These are phyloP conservation scores for Euclidia mi DNA, from an alignment of 2,888 invertebrate genomes.

Conservation along the genomic window DNA sequence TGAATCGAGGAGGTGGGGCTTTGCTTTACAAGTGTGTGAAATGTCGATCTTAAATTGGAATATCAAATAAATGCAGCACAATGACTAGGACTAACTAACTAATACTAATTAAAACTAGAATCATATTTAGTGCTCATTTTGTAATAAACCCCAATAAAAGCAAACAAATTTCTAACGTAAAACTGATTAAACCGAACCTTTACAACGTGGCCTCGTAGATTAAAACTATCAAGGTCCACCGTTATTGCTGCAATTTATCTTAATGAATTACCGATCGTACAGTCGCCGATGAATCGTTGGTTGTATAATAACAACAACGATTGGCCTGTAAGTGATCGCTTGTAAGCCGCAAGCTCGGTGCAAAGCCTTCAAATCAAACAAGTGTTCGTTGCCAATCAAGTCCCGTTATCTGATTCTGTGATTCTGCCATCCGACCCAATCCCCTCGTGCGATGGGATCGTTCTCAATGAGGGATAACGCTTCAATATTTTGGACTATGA, in stretches of 20 bases:
- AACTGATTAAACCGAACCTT: neutral
- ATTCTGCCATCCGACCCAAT: conserved; percentile 57
- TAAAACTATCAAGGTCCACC: conserved; percentile 19
- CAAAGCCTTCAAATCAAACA: conserved; percentile 76
- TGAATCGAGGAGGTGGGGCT: no score
- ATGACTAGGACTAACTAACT: no score
- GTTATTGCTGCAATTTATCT: conserved; percentile 32
- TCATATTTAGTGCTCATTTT: no score
- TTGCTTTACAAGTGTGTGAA: no score
- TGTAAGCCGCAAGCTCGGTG: no score
- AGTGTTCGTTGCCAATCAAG: conserved; percentile 67
- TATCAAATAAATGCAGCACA: no score
- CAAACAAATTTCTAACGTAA: conserved; percentile 10
- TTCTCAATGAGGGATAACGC: conserved; percentile 68
- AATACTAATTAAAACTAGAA: no score
- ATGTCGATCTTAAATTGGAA: no score
- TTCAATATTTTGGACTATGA: conserved; percentile 61
- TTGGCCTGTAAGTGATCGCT: no score
- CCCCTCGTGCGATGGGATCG: no score
- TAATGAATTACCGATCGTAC: conserved; percentile 25
- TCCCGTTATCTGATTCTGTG: conserved; percentile 67
- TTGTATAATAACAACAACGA: no score
- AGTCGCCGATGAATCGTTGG: conserved; percentile 25
- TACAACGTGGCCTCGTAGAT: neutral
- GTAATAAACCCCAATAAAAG: no score